These are phyloP conservation scores for Stegophylla sp. DNA, from an alignment of 2,888 invertebrate species.

Conservation along the genomic window DNA sequence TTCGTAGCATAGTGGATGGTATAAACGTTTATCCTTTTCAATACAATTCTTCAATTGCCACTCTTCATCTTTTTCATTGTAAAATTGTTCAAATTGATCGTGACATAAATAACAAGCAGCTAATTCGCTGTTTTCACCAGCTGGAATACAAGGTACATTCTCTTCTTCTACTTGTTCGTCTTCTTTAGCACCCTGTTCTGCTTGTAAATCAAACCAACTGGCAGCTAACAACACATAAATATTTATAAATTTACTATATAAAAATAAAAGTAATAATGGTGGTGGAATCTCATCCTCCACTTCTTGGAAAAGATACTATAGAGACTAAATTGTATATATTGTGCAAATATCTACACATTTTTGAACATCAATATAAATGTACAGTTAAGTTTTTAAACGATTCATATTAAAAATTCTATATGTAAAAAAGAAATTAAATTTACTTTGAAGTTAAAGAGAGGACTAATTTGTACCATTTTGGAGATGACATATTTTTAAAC, in stretches of 20 bases:
- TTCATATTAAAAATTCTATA: too few species aligned
- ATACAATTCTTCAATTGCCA: slow-evolving; percentile 92
- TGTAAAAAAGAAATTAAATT: too few species aligned
- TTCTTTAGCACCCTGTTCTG: slow-evolving; percentile 67
- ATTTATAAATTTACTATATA: slow-evolving; percentile 7
- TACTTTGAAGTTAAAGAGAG: too few species aligned
- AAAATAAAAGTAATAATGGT: not conserved
- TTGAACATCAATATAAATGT: too few species aligned
- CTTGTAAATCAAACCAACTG: slow-evolving; percentile 84
- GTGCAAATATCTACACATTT: too few species aligned
- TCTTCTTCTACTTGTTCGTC: slow-evolving; percentile 70
- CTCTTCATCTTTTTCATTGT: slow-evolving; percentile 95
- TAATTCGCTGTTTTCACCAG: slow-evolving; percentile 72
- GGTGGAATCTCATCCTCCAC: too few species aligned
- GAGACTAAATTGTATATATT: too few species aligned
- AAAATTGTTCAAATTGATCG: slow-evolving; percentile 93
- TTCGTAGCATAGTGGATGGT: slow-evolving; percentile 89
- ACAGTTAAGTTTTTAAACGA: too few species aligned
- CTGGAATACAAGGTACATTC: slow-evolving; percentile 75
- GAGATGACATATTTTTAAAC: too few species aligned
- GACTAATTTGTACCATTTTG: too few species aligned
- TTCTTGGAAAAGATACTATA: too few species aligned
- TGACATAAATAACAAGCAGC: slow-evolving; percentile 86
- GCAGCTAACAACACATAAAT: slow-evolving; percentile 71
- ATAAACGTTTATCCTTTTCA: slow-evolving; percentile 76